phyloP scores from a whole-genome alignment of 2,888 invertebrate species.

The Helobdella robusta region DNA sequence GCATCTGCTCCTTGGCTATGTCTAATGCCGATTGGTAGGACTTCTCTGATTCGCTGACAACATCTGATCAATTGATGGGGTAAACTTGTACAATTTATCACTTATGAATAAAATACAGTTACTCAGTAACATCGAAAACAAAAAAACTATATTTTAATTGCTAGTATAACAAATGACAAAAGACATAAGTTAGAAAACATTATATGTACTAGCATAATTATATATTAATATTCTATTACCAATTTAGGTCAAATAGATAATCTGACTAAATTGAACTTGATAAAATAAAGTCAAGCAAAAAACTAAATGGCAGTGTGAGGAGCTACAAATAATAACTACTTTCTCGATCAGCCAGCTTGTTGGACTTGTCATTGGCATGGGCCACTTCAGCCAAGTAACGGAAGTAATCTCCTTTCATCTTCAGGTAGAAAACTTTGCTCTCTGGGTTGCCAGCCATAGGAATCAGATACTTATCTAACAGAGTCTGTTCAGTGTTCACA shows the following conservation, averaged over 20 bases:
- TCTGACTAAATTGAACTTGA: too few relatives aligned
- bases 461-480: slow-evolving; percentile 95
- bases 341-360: slow-evolving; percentile 22
- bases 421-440: slow-evolving; percentile 99
- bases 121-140: too few relatives aligned
- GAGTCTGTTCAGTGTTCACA: slow-evolving; percentile 60
- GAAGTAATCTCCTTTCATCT: slow-evolving; percentile 99
- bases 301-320: background rate
- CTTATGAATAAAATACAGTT: too few relatives aligned
- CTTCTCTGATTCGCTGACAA: slow-evolving; percentile 61
- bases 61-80: slow-evolving; percentile 26
- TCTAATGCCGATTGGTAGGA: slow-evolving; percentile 97
- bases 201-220: too few relatives aligned
- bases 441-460: slow-evolving; percentile 96
- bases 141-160: too few relatives aligned
- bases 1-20: slow-evolving; percentile 95
- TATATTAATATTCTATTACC: too few relatives aligned
- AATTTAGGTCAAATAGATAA: too few relatives aligned
- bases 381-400: slow-evolving; percentile 99
- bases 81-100: background rate
- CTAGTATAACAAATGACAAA: too few relatives aligned
- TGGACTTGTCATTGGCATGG: slow-evolving; percentile 34
- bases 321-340: background rate
- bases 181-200: too few relatives aligned
- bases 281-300: too few relatives aligned